Base-by-base conservation (phyloP, 2,888 invertebrate genomes). In the Corbicula japonica region DNA sequence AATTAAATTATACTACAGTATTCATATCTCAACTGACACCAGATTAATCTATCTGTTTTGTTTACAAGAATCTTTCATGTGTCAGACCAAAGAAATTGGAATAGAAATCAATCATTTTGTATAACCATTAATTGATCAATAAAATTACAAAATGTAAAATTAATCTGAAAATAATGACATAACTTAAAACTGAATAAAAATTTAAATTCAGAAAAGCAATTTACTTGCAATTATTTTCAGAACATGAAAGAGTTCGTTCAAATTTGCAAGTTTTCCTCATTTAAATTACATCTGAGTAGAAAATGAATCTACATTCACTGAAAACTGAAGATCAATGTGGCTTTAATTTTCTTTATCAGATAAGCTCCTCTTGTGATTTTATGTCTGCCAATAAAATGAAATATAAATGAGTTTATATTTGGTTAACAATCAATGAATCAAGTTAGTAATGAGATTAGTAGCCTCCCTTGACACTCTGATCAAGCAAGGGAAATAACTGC, bases 401-500 rank as follows among this genome's bases (percentile, higher is more conserved):
- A 72, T 66, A 66, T 68, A 77, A 77, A 72, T 71, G 46, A 62
- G 66, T 23, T 65, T 41, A 60, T 46, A 26, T 46, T 44, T 32
- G 46, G 44, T 41, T 32, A n/a, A 56, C 26, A 58, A 58, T 50
- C 63, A 50, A 63, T 23, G n/a, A n/a, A n/a, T n/a, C n/a, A n/a
- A n/a, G n/a, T n/a, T n/a, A n/a, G n/a, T 35, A 28, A 34, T 38
- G 23, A 5, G 21, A 38, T 54, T n/a, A 54, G 41, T 66, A 52
- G 21, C 30, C 66, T 66, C 66, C 54, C 66, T 66, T 66, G 34
- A 8, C 8, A 38, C 41, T 38, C 8, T 12, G n/a, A n/a, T n/a
- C n/a, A n/a, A n/a, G n/a, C n/a, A n/a, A n/a, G n/a, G n/a, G n/a
- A n/a, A n/a, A n/a, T n/a, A n/a, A n/a, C n/a, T n/a, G n/a, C n/a